Evolutionary conservation across 1,140 invertebrate genomes (phyloP), one percentile per base, ranked within the genome.

Genomic region (Chionoecetes opilio): DNA sequence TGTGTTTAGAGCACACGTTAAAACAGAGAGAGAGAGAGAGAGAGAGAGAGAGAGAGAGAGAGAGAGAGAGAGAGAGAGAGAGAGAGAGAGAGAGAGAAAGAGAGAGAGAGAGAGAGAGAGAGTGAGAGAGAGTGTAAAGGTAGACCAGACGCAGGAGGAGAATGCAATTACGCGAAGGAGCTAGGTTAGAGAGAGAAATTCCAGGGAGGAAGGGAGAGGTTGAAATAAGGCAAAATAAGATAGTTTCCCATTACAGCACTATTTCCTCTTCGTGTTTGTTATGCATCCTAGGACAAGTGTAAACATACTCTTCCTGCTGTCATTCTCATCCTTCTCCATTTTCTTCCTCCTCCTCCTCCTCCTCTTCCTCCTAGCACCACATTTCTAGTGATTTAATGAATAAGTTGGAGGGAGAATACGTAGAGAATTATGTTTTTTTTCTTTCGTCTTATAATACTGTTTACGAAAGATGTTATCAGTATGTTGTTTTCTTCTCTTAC

Each of bases 31-130:
- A 91, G 35, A 91, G 35, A 91, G 89, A 91, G 89, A 91, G 89
- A 91, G 46, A 91, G 89, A 91, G 89, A 91, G 89, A 46, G 37
- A 46, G 37, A n/a, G 29, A 53, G 38, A 91, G 38, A 91, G 35
- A 91, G 89, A 53, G 89, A 91, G 89, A 91, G 41, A 53, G 89
- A 91, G 38, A 91, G 41, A 91, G 41, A 91, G 89, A 91, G 21
- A 53, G 41, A 91, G 26, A 91, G 89, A 91, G 41, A 91, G 84
- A 86, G 84, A 29, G 84, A 29, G 9, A 34, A 26, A 87, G 31
- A 87, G 31, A 87, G 31, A 87, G 8, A 34, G 31, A 34, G 31
- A 87, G 84, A 86, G 84, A 29, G 84, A 29, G 9, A 34, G 31
- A 87, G 31, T 32, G 31, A 87, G 31, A 87, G 8, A 34, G 31